A percentile compares a stretch with the other conserved stretches of the same genome.
Evolutionary conservation across 2,888 invertebrate genomes (phyloP).

Genomic region (Herminia tarsipennalis): DNA sequence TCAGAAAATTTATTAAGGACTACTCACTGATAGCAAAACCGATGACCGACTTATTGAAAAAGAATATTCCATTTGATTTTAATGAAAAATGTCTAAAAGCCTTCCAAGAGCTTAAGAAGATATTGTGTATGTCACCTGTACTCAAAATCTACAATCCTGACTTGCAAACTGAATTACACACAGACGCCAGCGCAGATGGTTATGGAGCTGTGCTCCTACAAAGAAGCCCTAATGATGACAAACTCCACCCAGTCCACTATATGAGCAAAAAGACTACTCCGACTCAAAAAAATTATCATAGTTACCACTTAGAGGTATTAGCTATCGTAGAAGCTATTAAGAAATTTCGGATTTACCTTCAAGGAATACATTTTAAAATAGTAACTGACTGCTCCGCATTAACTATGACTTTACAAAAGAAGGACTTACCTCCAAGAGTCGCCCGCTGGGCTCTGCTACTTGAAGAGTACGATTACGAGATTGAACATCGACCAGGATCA

Average conservation of each 20-base stretch:
- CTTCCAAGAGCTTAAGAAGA: conserved; percentile 23
- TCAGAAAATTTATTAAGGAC: conserved; percentile 39
- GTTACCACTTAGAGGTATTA: conserved; percentile 43
- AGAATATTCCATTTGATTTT: conserved; percentile 5
- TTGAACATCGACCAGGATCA: conserved; percentile 35
- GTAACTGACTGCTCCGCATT: conserved; percentile 37
- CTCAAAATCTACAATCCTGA: conserved; percentile 28
- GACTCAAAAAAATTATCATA: conserved; percentile 31
- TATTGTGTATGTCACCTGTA: conserved; percentile 21
- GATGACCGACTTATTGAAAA: conserved; percentile 5
- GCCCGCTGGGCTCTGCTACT: conserved; percentile 39
- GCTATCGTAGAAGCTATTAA: conserved; percentile 37
- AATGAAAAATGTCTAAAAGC: conserved; percentile 5
- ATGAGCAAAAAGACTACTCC: conserved; percentile 30
- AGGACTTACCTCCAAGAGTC: conserved; percentile 39
- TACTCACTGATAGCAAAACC: conserved; percentile 34
- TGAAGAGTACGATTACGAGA: conserved; percentile 35
- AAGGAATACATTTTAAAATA: conserved; percentile 38
- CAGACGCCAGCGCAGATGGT: conserved; percentile 28
- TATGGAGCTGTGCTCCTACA: conserved; percentile 34
- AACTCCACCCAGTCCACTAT: conserved; percentile 31
- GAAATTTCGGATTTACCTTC: conserved; percentile 39
- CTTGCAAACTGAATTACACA: conserved; percentile 27
- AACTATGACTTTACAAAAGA: conserved; percentile 29
- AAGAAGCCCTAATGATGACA: conserved; percentile 7